These are phyloP conservation scores for Drosophila baimaii DNA, from an alignment of 1,140 invertebrate genomes.

Conservation along the genomic window DNA sequence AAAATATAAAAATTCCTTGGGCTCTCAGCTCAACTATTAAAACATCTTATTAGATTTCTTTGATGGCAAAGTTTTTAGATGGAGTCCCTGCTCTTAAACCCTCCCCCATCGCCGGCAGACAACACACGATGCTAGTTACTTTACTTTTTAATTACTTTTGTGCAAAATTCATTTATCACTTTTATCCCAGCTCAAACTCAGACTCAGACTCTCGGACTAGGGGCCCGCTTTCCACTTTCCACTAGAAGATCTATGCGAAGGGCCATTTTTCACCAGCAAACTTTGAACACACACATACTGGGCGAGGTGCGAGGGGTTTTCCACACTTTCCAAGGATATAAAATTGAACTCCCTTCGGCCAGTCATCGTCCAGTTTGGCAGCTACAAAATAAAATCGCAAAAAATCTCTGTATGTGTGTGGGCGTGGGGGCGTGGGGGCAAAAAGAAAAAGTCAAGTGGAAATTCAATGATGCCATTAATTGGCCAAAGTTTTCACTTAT, in stretches of 20 bases:
- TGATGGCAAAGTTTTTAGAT: constrained; percentile 71
- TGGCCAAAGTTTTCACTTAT: constrained; percentile 84
- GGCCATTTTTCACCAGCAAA: constrained; percentile 79
- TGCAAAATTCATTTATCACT: constrained; percentile 83
- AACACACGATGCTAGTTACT: constrained; percentile 81
- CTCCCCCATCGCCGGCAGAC: constrained; percentile 14
- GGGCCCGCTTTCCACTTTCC: constrained; percentile 11
- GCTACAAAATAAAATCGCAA: constrained; percentile 54
- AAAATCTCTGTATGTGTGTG: constrained; percentile 10
- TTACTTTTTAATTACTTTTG: constrained; percentile 83
- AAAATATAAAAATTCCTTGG: constrained; percentile 56
- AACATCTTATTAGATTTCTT: constrained; percentile 82
- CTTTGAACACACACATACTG: constrained; percentile 53
- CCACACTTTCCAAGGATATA: constrained; percentile 57
- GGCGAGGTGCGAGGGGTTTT: background rate
- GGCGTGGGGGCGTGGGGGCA: background rate
- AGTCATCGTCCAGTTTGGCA: constrained; percentile 80
- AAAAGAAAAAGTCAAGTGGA: constrained; percentile 78
- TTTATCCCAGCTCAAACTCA: constrained; percentile 79
- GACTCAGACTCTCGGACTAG: constrained; percentile 54
- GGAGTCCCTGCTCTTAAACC: constrained; percentile 22
- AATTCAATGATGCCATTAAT: constrained; percentile 84
- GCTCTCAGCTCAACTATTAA: constrained; percentile 66
- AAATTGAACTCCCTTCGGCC: constrained; percentile 80
- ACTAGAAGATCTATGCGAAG: constrained; percentile 70